These are phyloP conservation scores for Hirtodrosophila confusa DNA, from an alignment of 2,888 invertebrate species.

Conservation along the genomic window DNA sequence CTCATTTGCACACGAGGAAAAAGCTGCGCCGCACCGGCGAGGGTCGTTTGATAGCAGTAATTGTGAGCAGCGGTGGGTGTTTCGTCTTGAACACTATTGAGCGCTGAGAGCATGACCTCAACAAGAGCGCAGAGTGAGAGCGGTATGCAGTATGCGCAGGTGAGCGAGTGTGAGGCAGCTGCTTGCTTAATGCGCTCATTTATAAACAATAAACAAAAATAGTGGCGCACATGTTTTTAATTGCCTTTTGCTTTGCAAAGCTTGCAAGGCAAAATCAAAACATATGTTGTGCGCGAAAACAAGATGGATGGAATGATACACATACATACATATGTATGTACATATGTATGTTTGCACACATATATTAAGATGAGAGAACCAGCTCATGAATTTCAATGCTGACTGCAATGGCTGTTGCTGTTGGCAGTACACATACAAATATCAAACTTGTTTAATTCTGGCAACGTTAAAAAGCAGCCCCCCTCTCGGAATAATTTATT, in stretches of 20 bases:
- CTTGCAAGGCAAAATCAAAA: conserved; percentile 53
- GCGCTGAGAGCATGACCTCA: conserved; percentile 60
- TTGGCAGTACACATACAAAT: conserved; percentile 7
- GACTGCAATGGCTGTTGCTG: conserved; percentile 24
- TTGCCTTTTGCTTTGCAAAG: conserved; percentile 62
- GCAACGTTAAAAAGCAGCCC: conserved; percentile 29
- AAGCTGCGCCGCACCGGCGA: conserved; percentile 68
- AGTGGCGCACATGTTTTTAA: conserved; percentile 78
- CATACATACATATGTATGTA: background rate
- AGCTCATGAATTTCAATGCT: conserved; percentile 61
- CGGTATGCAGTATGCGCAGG: background rate
- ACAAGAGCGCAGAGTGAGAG: conserved; percentile 31
- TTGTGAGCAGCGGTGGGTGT: conserved; percentile 42
- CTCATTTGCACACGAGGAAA: conserved; percentile 26
- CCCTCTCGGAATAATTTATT: conserved; percentile 1
- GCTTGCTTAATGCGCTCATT: conserved; percentile 61
- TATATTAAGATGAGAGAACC: conserved; percentile 15
- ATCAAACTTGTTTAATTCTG: conserved; percentile 30
- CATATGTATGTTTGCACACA: background rate
- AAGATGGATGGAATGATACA: conserved; percentile 18
- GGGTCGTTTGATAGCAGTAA: conserved; percentile 50
- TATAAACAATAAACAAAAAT: conserved; percentile 80
- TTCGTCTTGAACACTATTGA: conserved; percentile 12
- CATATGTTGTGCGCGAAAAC: conserved; percentile 57
- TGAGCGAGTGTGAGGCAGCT: conserved; percentile 13